phyloP scores from a whole-genome alignment of 2,888 invertebrate species.

The Scaeva pyrastri region DNA sequence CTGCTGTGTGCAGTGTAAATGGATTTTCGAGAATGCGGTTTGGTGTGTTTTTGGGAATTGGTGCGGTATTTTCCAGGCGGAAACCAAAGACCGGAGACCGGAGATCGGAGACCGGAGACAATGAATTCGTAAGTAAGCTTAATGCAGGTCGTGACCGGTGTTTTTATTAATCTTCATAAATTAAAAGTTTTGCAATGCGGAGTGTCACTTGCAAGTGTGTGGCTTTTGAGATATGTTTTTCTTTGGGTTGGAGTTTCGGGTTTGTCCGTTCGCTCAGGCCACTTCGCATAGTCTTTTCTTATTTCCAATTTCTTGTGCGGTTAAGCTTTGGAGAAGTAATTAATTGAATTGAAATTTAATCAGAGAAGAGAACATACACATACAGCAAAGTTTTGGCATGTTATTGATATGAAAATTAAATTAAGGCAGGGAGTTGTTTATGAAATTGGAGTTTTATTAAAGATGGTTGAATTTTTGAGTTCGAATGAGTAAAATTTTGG shows the following conservation, averaged over 20 bases:
- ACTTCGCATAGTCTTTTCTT: background rate
- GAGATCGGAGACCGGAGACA: slow-evolving; percentile 41
- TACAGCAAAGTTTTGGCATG: slow-evolving; percentile 10
- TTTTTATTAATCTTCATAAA: slow-evolving; percentile 76
- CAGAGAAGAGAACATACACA: too few relatives aligned
- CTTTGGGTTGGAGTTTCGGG: slow-evolving; percentile 17
- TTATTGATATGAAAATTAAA: background rate
- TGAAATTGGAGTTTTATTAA: background rate
- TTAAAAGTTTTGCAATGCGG: slow-evolving; percentile 65
- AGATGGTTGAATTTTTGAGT: too few relatives aligned
- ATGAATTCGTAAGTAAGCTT: slow-evolving; percentile 74
- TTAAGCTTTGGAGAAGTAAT: slow-evolving; percentile 3
- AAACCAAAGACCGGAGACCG: background rate
- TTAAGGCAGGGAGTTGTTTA: background rate
- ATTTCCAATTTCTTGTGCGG: slow-evolving; percentile 29
- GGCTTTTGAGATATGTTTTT: slow-evolving; percentile 61
- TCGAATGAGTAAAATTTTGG: too few relatives aligned
- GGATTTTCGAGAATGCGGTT: slow-evolving; percentile 57
- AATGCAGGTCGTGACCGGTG: slow-evolving; percentile 74
- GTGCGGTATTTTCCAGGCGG: slow-evolving; percentile 16
- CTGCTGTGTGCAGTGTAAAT: slow-evolving; percentile 45
- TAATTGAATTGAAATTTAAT: slow-evolving; percentile 61
- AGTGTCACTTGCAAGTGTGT: slow-evolving; percentile 72
- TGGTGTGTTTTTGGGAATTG: slow-evolving; percentile 39
- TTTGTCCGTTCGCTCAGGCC: background rate